Evolutionary conservation across 2,113 vertebrate species (phyloP).

Genomic region (Oryzias celebensis): DNA sequence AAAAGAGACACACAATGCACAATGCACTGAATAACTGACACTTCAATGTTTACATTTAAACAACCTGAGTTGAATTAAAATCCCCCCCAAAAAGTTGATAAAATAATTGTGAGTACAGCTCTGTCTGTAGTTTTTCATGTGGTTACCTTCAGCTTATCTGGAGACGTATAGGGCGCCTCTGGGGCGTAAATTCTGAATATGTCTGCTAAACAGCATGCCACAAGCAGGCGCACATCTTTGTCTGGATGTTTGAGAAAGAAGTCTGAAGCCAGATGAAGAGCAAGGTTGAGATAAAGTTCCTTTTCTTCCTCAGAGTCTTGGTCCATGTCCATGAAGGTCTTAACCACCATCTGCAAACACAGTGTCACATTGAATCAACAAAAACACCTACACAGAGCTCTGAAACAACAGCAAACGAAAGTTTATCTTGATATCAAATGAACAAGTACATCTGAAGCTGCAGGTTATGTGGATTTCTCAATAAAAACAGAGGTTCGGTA

Average conservation of each 20-base stretch:
- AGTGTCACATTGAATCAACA: neutral
- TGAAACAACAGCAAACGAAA: no score
- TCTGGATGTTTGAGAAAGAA: slow-evolving; percentile 99
- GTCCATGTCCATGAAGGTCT: slow-evolving; percentile 99
- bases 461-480: no score
- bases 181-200: slow-evolving; percentile 99
- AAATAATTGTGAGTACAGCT: no score
- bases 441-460: no score
- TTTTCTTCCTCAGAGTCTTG: slow-evolving; percentile 99
- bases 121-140: neutral
- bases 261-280: slow-evolving; percentile 96
- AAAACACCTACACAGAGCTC: no score
- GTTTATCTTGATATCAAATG: no score
- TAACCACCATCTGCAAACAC: slow-evolving; percentile 92
- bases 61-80: no score
- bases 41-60: no score
- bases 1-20: no score
- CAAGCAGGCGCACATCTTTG: slow-evolving; percentile 96
- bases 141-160: slow-evolving; percentile 94
- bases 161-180: slow-evolving; percentile 96
- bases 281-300: slow-evolving; percentile 94
- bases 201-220: slow-evolving; percentile 97
- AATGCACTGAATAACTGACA: no score
- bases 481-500: neutral
- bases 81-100: no score